Percentiles rank a stretch among this genome's conserved stretches.
Conservation (phyloP, 2,888 invertebrate species). For the Agonopterix alstromeriana region DNA sequence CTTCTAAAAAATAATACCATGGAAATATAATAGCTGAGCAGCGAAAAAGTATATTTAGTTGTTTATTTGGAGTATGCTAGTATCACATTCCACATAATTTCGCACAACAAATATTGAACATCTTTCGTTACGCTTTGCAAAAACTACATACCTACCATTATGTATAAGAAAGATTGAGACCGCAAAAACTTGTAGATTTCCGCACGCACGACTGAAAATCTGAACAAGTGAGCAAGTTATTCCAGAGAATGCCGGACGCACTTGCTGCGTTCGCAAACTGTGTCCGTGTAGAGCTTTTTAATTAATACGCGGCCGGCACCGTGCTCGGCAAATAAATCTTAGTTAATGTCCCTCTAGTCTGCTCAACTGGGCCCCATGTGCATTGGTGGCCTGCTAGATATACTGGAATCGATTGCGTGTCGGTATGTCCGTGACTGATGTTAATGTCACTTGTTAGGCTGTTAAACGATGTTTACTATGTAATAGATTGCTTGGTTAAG, state of each 20-base stretch:
- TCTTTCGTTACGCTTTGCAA: not conserved
- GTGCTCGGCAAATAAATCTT: constrained; percentile 63
- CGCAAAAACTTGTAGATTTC: not conserved
- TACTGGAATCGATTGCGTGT: constrained; percentile 38
- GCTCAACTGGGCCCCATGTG: constrained; percentile 51
- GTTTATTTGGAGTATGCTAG: not conserved
- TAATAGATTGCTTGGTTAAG: no score
- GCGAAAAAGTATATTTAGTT: not conserved
- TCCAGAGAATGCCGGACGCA: constrained; percentile 40
- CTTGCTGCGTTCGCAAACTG: constrained; percentile 27
- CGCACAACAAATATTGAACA: not conserved
- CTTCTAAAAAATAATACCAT: no score
- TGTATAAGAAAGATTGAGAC: not conserved
- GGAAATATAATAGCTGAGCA: not conserved
- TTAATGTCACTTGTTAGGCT: not conserved
- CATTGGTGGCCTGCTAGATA: constrained; percentile 27
- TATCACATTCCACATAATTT: not conserved
- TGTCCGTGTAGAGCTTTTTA: constrained; percentile 58
- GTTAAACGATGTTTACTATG: no score
- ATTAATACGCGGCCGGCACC: constrained; percentile 48
- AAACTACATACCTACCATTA: not conserved
- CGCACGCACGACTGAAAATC: constrained; percentile 2
- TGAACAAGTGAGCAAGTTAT: constrained; percentile 32
- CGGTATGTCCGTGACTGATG: constrained; percentile 13
- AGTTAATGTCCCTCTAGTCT: constrained; percentile 69